Base-by-base conservation (phyloP, 53 echinoderm and acorn worm species). In the Luidia sarsii region DNA sequence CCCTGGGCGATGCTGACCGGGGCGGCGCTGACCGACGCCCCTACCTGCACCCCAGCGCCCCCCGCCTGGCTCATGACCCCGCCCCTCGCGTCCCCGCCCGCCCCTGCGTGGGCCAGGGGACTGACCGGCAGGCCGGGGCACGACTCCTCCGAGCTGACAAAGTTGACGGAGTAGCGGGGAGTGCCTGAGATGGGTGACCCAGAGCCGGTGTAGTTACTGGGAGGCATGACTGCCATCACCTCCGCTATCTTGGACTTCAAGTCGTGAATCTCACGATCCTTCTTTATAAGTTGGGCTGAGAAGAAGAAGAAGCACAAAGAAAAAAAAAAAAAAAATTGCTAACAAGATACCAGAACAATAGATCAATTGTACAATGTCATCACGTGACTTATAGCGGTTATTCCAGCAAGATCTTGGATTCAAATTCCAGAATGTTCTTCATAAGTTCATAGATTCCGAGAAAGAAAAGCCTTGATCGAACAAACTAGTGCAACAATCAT, bases 141-240 rank as follows among this genome's bases (percentile, higher is more conserved):
- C 2, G 39, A 15, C 22, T 69, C 57, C 21, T 70, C 38, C 30
- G 65, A 64, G 69, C 25, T 46, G 36, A 24, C 71, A 38, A 88
- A 81, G 79, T 85, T 92, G 54, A 77, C 80, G 3, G 87, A 93
- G 75, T 93, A 93, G 68, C 90, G 92, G 14, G 85, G 93, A 4
- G 87, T 90, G 48, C 71, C 80, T 9, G 77, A 65, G 39, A 79
- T 83, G 1, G 87, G 73, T 11, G 90, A 73, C 38, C 79, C 37
- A 7, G 89, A 65, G 41, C 89, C 57, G 0, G 90, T 84, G 69
- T 90, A 93, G 82, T 79, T 87, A 34, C 87, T 84, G 29, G 62
- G 80, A 13, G 96, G 96, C 99, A 94, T 99, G 39, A 99, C 99
- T 2, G 99, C 94, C 99, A 99, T 99, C 41, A 94, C 87, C 72